Percentiles rank a stretch among this genome's conserved stretches.
Evolutionary conservation across 2,888 invertebrate genomes (phyloP).

Genomic region (Acholoe squamosa): DNA sequence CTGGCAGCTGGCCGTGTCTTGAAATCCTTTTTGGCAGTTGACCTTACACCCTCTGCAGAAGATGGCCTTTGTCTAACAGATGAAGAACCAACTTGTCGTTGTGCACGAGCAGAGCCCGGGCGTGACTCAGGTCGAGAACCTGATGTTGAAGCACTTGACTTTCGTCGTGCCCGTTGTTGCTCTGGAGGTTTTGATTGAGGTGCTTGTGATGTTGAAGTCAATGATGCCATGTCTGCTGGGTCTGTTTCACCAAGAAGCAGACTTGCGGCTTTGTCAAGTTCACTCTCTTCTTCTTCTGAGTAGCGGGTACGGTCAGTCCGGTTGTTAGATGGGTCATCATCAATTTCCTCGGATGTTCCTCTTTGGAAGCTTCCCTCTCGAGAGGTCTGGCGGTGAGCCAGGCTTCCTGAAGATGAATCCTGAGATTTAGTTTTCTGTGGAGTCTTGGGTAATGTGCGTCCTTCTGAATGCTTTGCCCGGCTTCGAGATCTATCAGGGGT

Average conservation of each 20-base stretch:
- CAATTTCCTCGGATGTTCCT: not conserved
- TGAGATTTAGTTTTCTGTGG: not conserved
- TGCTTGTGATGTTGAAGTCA: not conserved
- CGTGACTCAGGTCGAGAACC: not conserved
- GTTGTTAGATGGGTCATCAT: not conserved
- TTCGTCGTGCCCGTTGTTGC: not conserved
- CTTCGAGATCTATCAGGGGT: not conserved
- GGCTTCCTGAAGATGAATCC: not conserved
- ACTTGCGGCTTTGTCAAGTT: conserved; percentile 59
- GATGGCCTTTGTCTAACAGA: not conserved
- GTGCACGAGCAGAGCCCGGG: not conserved
- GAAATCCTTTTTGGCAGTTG: not conserved
- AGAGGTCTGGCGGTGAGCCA: not conserved
- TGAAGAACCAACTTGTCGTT: not conserved
- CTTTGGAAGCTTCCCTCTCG: conserved; percentile 30
- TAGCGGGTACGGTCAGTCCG: not conserved
- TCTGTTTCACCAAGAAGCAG: conserved; percentile 52
- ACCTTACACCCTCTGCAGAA: not conserved
- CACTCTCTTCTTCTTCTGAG: conserved; percentile 51
- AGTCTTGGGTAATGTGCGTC: not conserved
- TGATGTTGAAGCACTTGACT: not conserved
- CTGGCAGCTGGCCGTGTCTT: not conserved
- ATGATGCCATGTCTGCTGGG: not conserved
- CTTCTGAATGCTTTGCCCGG: not conserved
- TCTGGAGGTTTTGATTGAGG: not conserved